Evolutionary conservation across 2,113 vertebrate species (phyloP).

Genomic region (Melanotaenia duboulayi): DNA sequence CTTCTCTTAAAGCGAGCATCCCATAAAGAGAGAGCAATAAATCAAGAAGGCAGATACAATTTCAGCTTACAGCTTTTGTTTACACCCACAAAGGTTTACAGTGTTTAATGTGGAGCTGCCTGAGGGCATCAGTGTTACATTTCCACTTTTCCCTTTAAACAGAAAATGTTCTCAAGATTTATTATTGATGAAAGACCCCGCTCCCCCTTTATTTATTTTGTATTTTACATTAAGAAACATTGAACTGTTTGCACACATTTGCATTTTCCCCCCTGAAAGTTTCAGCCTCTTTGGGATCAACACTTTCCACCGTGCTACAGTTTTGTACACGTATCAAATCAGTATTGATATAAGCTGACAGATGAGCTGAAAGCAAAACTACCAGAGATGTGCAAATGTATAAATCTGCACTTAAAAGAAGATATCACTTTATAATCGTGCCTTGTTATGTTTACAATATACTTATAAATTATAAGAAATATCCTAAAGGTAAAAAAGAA

Average conservation of each 20-base stretch:
- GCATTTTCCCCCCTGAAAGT: too few species aligned
- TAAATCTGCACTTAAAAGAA: neutral
- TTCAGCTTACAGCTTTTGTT: neutral
- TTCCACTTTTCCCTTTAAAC: neutral
- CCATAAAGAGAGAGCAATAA: conserved; percentile 1
- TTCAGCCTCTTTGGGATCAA: neutral
- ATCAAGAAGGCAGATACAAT: neutral
- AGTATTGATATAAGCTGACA: too few species aligned
- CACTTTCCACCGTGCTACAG: neutral
- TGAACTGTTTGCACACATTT: too few species aligned
- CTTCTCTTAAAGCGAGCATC: neutral
- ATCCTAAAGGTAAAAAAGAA: neutral
- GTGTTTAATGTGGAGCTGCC: neutral
- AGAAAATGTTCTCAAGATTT: neutral
- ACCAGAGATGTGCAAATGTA: neutral
- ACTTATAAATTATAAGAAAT: too few species aligned
- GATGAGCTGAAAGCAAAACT: neutral
- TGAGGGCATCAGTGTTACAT: neutral
- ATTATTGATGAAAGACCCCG: too few species aligned
- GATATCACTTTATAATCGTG: neutral
- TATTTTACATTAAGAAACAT: too few species aligned
- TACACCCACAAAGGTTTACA: neutral
- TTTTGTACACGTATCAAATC: neutral
- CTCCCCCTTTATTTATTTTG: too few species aligned
- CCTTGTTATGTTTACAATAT: too few species aligned